Conservation (phyloP, 1,140 invertebrate species). For the Microplitis mediator region DNA sequence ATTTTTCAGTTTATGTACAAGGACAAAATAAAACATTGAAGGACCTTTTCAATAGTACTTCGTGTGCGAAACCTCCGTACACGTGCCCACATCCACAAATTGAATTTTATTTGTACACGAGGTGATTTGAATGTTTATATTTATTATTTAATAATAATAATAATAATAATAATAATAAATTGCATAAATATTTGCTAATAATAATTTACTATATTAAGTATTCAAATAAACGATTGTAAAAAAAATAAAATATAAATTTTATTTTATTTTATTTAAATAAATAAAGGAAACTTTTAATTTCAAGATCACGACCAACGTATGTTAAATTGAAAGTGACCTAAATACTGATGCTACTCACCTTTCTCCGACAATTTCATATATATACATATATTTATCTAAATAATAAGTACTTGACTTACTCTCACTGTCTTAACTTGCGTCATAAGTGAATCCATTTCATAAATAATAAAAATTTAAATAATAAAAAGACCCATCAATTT, state of each 20-base stretch:
- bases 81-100: conserved; percentile 81
- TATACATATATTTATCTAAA: conserved; percentile 1
- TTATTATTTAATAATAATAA: conserved; percentile 1
- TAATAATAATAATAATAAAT: background rate
- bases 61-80: conserved; percentile 80
- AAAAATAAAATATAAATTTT: background rate
- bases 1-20: conserved; percentile 44
- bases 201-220: background rate
- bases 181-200: background rate
- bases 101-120: conserved; percentile 83
- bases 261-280: background rate
- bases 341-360: conserved; percentile 48
- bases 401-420: background rate
- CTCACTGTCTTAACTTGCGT: conserved; percentile 1
- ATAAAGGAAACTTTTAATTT: conserved; percentile 47
- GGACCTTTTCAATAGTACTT: conserved; percentile 79
- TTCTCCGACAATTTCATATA: conserved; percentile 44
- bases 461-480: background rate
- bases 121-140: conserved; percentile 58
- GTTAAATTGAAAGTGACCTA: conserved; percentile 58
- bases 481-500: background rate
- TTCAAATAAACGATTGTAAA: background rate
- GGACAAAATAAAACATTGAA: conserved; percentile 63
- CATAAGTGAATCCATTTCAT: background rate
- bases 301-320: conserved; percentile 60